A percentile compares a stretch with the other conserved stretches of the same genome.
Evolutionary conservation across 2,113 vertebrate species (phyloP).

Genomic region (Bubalus kerabau): DNA sequence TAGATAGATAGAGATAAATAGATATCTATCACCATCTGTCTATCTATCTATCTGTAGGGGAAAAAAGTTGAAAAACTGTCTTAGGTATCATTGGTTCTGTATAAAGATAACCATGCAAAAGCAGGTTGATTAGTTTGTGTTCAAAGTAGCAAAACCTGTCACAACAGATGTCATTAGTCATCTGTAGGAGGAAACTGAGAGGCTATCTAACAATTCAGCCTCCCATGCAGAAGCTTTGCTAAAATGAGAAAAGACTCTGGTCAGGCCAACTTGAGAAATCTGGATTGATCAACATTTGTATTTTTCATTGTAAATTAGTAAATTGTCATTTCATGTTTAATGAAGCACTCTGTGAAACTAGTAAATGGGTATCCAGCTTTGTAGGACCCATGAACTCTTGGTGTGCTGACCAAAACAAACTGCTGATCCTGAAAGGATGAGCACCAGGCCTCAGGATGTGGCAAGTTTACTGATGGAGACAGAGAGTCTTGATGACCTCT

Average conservation of each 20-base stretch:
- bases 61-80: neutral
- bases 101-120: neutral
- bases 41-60: neutral
- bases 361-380: neutral
- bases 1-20: neutral
- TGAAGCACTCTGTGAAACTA: neutral
- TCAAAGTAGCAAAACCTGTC: neutral
- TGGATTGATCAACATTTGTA: neutral
- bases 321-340: constrained; percentile 20
- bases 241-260: neutral
- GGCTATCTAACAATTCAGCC: neutral
- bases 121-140: neutral
- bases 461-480: neutral
- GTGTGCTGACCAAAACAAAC: constrained; percentile 5
- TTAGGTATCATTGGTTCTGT: neutral
- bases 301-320: constrained; percentile 34
- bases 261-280: constrained; percentile 1
- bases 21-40: neutral
- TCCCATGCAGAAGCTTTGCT: neutral
- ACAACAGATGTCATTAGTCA: neutral
- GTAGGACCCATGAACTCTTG: neutral
- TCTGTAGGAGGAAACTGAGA: neutral
- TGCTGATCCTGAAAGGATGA: neutral
- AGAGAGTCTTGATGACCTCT: neutral
- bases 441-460: neutral